Conservation (phyloP, 2,888 invertebrate genomes). For the Empis livida region DNA sequence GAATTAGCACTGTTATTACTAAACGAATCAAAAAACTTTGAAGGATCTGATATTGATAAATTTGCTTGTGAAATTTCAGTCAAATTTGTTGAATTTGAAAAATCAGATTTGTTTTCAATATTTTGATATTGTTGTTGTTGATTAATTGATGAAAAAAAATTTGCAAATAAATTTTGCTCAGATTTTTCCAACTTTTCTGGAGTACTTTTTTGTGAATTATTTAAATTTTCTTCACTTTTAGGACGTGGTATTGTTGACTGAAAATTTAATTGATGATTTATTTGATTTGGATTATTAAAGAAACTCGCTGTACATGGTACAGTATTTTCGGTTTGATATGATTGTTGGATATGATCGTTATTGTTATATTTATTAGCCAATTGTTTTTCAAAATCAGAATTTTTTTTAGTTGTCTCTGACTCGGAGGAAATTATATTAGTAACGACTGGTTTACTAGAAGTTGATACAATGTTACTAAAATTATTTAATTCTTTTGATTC, state of each 20-base stretch:
- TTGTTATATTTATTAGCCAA: too few species aligned
- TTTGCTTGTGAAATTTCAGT: background rate
- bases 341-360: too few species aligned
- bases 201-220: background rate
- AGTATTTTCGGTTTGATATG: too few species aligned
- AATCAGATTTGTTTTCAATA: background rate
- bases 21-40: slow-evolving; percentile 23
- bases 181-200: background rate
- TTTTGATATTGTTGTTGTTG: background rate
- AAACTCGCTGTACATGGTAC: too few species aligned
- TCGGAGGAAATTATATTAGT: too few species aligned
- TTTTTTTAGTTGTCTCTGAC: too few species aligned
- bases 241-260: background rate
- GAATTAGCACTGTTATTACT: background rate
- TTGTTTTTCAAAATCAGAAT: too few species aligned
- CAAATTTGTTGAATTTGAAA: too few species aligned
- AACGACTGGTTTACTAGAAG: too few species aligned
- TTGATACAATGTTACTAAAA: too few species aligned
- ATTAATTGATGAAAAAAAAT: background rate
- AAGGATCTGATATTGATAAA: slow-evolving; percentile 12
- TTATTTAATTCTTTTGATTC: too few species aligned
- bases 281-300: background rate
- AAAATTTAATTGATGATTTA: background rate
- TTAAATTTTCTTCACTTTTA: background rate
- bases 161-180: background rate